Conservation (phyloP, 2,113 vertebrate species). For the Chaetodon auriga region DNA sequence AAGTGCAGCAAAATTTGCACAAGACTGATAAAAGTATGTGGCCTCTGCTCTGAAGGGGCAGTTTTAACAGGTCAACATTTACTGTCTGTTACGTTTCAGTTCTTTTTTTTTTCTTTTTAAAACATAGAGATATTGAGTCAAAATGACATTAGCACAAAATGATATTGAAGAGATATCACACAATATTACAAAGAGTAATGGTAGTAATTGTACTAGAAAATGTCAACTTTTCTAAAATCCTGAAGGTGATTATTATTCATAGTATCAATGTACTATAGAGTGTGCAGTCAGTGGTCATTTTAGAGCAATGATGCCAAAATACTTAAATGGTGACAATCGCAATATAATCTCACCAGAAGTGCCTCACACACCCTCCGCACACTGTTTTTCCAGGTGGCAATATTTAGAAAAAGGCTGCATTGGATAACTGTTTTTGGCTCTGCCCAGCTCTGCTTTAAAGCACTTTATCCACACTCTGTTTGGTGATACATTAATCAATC, state of each 20-base stretch:
- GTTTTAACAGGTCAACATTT: not conserved
- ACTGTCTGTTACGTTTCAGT: not conserved
- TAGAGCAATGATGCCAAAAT: not conserved
- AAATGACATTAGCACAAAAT: not conserved
- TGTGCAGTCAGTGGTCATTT: not conserved
- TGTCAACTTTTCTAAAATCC: not conserved
- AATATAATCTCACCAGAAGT: not conserved
- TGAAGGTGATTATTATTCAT: not conserved
- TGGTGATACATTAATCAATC: not conserved
- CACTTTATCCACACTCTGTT: not conserved
- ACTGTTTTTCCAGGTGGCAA: not conserved
- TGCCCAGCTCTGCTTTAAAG: not conserved
- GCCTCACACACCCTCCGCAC: not conserved
- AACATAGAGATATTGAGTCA: not conserved
- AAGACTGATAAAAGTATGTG: slow-evolving; percentile 1
- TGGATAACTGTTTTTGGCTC: not conserved
- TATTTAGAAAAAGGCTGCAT: not conserved
- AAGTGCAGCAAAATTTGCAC: not conserved
- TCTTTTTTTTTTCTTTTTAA: not conserved
- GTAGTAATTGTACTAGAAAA: not conserved
- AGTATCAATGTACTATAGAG: not conserved
- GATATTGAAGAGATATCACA: not conserved
- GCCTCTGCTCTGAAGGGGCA: not conserved
- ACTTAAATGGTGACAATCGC: not conserved
- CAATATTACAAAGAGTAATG: not conserved